Percentiles rank a stretch among this genome's conserved stretches.
Evolutionary conservation across 2,113 vertebrate genomes (phyloP).

Genomic region (Pristiophorus japonicus): DNA sequence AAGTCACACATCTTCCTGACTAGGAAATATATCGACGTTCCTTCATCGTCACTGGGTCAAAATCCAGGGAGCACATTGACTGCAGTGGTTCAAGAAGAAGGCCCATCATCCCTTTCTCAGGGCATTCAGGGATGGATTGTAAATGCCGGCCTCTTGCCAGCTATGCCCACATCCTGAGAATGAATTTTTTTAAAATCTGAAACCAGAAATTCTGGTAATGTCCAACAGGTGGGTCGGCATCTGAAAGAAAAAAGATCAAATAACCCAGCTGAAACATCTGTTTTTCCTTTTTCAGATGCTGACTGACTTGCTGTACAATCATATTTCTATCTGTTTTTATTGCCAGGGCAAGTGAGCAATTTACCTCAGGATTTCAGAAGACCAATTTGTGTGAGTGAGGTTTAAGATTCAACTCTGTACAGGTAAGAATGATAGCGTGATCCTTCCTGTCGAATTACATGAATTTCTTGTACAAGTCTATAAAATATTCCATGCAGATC

Average conservation of each 20-base stretch:
- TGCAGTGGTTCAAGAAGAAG: too few species aligned
- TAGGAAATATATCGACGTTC: too few species aligned
- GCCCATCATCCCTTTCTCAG: too few species aligned
- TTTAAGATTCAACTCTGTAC: not conserved
- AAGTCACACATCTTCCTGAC: too few species aligned
- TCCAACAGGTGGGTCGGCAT: too few species aligned
- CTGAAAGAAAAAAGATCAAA: not conserved
- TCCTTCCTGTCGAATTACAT: not conserved
- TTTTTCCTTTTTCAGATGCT: not conserved
- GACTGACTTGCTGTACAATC: not conserved
- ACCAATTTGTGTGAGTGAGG: not conserved
- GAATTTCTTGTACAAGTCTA: not conserved
- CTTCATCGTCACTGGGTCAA: too few species aligned
- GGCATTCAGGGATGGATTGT: too few species aligned
- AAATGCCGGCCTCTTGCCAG: too few species aligned
- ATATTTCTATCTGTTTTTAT: not conserved
- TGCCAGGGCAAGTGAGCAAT: not conserved
- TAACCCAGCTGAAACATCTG: not conserved
- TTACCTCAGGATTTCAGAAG: not conserved
- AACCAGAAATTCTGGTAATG: not conserved
- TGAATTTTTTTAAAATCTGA: not conserved
- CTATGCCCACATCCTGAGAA: not conserved
- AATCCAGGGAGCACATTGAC: too few species aligned
- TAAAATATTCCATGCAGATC: not conserved
- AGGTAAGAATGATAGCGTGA: not conserved